Evolutionary conservation across 2,113 vertebrate genomes (phyloP), one percentile per base, ranked within the genome.

Genomic region (Terrapene triunguis): DNA sequence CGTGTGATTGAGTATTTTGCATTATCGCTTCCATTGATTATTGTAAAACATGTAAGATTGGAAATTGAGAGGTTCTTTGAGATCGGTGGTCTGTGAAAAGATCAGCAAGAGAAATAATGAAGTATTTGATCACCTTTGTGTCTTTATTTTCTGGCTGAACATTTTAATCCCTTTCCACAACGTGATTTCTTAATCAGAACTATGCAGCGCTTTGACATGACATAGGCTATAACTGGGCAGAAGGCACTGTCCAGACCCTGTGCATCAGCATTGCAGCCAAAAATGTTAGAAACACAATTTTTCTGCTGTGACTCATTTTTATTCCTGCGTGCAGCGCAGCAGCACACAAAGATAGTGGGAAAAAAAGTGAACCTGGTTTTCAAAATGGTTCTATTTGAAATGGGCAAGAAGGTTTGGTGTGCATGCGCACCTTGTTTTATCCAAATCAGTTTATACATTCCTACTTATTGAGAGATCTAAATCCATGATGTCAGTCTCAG

Each of bases 11-110:
- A 65, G 47, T 50, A 79, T 91, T 96, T 79, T 90, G 80, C 93
- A 95, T 90, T 88, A 96, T 79, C 92, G 42, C 11, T 65, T 86
- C 59, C 82, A 79, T 87, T 95, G 88, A 89, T 91, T 51, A 84
- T 83, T 53, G 38, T 88, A 69, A 95, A 97, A 92, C 84, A 90
- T 85, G 76, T 6, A 29, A 88, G 51, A 93, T 9, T 53, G 25
- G 42, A 93, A 22, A 85, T 80, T 12, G 12, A 27, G 59, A 85
- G 13, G 89, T 81, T 5, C 1, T 89, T 96, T 95, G 50, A 69
- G 85, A 25, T 50, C 83, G 59, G 44, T 62, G 53, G 48, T 29
- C 54, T 89, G 32, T 74, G 84, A 90, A 54, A 13, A 95, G 32
- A 78, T 62, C 80, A 88, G 10, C 53, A 35, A 32, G 69, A 87